Percentiles rank a stretch among this genome's conserved stretches.
Evolutionary conservation across 2,797 vertebrate genomes (phyloP).

Genomic region (Amblyopsis hoosieri): DNA sequence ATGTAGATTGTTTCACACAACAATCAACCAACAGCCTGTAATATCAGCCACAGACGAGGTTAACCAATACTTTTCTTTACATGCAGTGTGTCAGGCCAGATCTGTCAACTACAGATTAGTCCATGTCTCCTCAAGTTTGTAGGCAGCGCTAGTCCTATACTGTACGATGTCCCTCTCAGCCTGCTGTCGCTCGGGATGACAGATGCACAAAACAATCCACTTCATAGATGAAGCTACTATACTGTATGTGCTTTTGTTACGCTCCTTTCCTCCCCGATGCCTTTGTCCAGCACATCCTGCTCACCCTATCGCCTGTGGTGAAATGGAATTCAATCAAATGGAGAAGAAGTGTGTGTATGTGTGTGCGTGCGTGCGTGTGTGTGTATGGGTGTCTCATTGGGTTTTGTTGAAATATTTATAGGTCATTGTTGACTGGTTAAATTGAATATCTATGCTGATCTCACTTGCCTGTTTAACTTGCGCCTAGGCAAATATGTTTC

Average conservation of each 20-base stretch:
- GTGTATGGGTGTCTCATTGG: slow-evolving; percentile 87
- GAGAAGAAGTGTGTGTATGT: slow-evolving; percentile 30
- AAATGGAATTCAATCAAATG: slow-evolving; percentile 99
- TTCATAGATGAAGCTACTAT: slow-evolving; percentile 95
- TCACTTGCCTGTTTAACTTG: slow-evolving; percentile 99
- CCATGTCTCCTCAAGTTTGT: slow-evolving; percentile 88
- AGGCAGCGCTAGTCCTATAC: slow-evolving; percentile 83
- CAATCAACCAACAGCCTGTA: too few relatives aligned
- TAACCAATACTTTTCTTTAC: too few relatives aligned
- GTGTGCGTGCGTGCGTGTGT: not conserved
- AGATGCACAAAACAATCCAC: slow-evolving; percentile 95
- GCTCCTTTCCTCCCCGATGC: slow-evolving; percentile 13
- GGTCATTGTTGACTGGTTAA: slow-evolving; percentile 99
- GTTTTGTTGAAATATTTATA: slow-evolving; percentile 99
- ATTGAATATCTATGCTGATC: slow-evolving; percentile 99
- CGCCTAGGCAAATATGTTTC: slow-evolving; percentile 99
- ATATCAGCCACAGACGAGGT: too few relatives aligned
- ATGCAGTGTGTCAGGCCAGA: slow-evolving; percentile 83
- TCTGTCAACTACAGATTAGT: slow-evolving; percentile 96
- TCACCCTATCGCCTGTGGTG: slow-evolving; percentile 85
- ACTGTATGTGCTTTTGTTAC: slow-evolving; percentile 81
- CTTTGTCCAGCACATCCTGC: slow-evolving; percentile 59
- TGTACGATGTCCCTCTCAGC: slow-evolving; percentile 72
- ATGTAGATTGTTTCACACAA: too few relatives aligned
- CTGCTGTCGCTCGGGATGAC: slow-evolving; percentile 81